Evolutionary conservation across 2,113 vertebrate genomes (phyloP).

Genomic region (Pelvicachromis taeniatus): DNA sequence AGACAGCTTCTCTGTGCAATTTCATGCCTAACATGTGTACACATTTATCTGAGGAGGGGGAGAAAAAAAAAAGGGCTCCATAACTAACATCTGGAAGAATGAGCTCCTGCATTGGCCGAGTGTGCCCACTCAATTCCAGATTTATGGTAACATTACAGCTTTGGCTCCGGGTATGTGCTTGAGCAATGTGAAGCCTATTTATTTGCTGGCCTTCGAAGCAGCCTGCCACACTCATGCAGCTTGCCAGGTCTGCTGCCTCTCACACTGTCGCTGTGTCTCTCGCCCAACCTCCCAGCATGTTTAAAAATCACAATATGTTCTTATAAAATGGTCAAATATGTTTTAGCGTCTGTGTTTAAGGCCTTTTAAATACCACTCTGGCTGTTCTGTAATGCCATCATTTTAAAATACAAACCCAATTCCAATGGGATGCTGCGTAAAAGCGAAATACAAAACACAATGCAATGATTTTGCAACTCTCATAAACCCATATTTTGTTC

Average conservation of each 20-base stretch:
- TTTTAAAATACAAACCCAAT: constrained; percentile 24
- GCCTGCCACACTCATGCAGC: constrained; percentile 38
- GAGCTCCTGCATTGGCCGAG: constrained; percentile 33
- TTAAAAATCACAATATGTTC: constrained; percentile 32
- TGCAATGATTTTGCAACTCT: not conserved
- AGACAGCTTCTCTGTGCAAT: constrained; percentile 27
- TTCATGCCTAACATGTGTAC: constrained; percentile 52
- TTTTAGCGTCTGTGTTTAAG: constrained; percentile 30
- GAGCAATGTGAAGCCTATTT: constrained; percentile 54
- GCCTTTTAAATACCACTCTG: not conserved
- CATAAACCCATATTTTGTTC: not conserved
- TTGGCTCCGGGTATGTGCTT: constrained; percentile 20
- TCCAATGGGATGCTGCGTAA: not conserved
- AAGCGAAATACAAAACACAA: not conserved
- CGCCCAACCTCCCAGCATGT: not conserved
- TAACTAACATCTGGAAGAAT: constrained; percentile 61
- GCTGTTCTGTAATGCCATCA: not conserved
- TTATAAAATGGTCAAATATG: not conserved
- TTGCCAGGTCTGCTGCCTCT: constrained; percentile 52
- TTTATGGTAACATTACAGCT: constrained; percentile 67
- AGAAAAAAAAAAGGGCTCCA: constrained; percentile 32
- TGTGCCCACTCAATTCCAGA: constrained; percentile 54
- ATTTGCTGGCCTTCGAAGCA: constrained; percentile 48
- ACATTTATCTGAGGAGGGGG: constrained; percentile 45
- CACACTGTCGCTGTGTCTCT: constrained; percentile 3